Conservation (phyloP, 1,140 invertebrate genomes). For the Archivesica marissinica region DNA sequence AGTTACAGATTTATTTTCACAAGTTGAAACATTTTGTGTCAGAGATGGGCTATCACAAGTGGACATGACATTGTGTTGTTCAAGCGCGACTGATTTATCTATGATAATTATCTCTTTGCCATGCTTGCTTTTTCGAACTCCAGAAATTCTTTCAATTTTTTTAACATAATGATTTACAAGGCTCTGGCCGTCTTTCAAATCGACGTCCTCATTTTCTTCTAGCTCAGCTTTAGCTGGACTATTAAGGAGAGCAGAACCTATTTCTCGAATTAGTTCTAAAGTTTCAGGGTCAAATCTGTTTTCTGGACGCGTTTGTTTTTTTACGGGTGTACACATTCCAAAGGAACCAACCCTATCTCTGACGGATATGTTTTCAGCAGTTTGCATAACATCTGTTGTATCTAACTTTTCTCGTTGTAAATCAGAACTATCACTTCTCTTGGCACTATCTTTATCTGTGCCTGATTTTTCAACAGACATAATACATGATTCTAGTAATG, state of each 20-base stretch:
- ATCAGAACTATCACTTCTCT: background rate
- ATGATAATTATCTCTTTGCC: constrained; percentile 73
- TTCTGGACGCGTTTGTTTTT: constrained; percentile 11
- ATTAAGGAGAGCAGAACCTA: constrained; percentile 75
- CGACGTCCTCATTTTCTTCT: constrained; percentile 59
- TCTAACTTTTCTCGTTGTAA: background rate
- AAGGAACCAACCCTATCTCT: background rate
- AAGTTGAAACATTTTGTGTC: background rate
- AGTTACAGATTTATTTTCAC: constrained; percentile 2
- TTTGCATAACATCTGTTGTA: background rate
- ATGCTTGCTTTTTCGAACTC: constrained; percentile 48
- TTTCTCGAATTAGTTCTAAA: constrained; percentile 75
- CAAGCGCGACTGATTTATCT: constrained; percentile 54
- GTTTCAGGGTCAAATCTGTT: constrained; percentile 69
- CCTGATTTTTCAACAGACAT: background rate
- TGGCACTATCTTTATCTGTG: background rate
- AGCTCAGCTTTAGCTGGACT: constrained; percentile 68
- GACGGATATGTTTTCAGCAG: background rate
- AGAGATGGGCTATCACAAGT: background rate
- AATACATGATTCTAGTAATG: background rate
- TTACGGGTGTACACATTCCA: background rate
- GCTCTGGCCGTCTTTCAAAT: constrained; percentile 57
- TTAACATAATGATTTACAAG: constrained; percentile 74
- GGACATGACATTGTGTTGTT: constrained; percentile 2
- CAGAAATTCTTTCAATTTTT: constrained; percentile 74